A percentile compares a stretch with the other conserved stretches of the same genome.
phyloP scores from a whole-genome alignment of 2,113 vertebrate species.

The Periophthalmus modestus region DNA sequence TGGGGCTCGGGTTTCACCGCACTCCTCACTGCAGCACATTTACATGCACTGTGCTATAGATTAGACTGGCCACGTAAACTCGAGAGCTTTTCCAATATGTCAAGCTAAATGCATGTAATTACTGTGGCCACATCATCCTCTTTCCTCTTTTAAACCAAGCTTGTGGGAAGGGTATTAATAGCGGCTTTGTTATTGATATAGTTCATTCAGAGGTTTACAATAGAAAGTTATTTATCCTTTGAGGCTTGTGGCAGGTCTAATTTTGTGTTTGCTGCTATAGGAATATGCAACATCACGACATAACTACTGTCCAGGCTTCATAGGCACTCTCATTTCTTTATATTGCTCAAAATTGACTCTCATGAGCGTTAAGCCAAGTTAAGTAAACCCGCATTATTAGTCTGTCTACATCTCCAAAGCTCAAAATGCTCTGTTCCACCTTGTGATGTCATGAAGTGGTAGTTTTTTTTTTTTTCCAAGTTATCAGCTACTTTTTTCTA shows the following conservation, averaged over 20 bases:
- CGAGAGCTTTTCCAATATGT: slow-evolving; percentile 39
- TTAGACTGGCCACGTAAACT: slow-evolving; percentile 16
- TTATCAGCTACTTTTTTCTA: too few relatives aligned
- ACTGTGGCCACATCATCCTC: slow-evolving; percentile 37
- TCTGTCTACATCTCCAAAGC: too few relatives aligned
- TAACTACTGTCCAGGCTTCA: background rate
- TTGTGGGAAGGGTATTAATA: slow-evolving; percentile 16
- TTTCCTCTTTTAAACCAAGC: slow-evolving; percentile 24
- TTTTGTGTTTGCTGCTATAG: background rate
- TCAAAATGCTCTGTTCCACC: too few relatives aligned
- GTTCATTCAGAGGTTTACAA: background rate
- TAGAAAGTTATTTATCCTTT: background rate
- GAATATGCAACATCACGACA: background rate
- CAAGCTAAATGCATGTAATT: slow-evolving; percentile 44
- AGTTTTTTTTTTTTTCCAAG: too few relatives aligned
- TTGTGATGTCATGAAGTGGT: too few relatives aligned
- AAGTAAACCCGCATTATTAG: too few relatives aligned
- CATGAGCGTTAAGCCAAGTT: too few relatives aligned
- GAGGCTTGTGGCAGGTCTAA: background rate
- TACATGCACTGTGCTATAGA: slow-evolving; percentile 52
- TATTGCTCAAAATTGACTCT: too few relatives aligned
- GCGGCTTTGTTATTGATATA: background rate
- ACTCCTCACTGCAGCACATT: slow-evolving; percentile 27
- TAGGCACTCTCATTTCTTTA: too few relatives aligned
- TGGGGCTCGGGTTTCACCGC: slow-evolving; percentile 36